Evolutionary conservation across 2,797 vertebrate genomes (phyloP).

Genomic region (Spea hammondii): DNA sequence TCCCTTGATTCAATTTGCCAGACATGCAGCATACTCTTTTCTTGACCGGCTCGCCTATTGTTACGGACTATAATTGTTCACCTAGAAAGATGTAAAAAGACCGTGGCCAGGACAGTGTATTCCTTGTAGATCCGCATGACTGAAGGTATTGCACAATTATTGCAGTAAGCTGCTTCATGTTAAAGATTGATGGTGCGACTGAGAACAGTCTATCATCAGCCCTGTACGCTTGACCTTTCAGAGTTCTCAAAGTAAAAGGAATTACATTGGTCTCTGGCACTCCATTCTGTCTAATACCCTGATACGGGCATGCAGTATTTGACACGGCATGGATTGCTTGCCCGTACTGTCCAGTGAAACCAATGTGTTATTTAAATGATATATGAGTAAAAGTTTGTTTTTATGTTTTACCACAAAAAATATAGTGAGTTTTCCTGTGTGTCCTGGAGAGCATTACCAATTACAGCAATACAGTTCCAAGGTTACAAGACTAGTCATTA

Average conservation of each 20-base stretch:
- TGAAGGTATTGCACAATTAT: conserved; percentile 2
- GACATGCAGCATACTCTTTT: not conserved
- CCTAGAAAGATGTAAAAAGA: conserved; percentile 7
- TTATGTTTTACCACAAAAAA: no score
- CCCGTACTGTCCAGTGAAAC: not conserved
- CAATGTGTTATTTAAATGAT: no score
- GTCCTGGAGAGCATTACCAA: no score
- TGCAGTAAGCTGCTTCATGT: not conserved
- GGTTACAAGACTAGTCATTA: no score
- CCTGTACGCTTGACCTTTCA: not conserved
- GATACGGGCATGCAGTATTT: not conserved
- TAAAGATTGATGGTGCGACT: not conserved
- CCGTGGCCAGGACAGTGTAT: conserved; percentile 14
- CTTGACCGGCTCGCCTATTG: not conserved
- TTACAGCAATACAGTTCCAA: no score
- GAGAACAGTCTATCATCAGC: conserved; percentile 9
- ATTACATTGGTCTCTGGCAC: conserved; percentile 13
- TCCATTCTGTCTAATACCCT: conserved; percentile 28
- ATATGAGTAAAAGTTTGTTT: no score
- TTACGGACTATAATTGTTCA: not conserved
- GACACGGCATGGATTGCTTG: not conserved
- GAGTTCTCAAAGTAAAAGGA: not conserved
- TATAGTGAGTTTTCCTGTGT: no score
- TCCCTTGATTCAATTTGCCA: not conserved
- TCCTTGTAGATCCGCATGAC: fast-evolving